phyloP scores from a whole-genome alignment of 1,140 invertebrate genomes.

The Papilio aristodemus region DNA sequence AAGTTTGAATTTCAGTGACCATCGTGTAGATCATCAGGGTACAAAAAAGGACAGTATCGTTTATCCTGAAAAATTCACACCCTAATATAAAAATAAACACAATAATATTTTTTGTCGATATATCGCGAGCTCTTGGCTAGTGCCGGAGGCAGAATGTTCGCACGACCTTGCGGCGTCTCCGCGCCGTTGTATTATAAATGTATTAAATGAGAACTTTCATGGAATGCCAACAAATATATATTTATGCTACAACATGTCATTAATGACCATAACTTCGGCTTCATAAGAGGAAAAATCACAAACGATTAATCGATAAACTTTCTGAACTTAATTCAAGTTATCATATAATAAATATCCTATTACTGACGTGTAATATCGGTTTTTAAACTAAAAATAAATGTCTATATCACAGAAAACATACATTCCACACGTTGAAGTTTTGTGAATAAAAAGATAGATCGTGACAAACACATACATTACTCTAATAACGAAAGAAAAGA shows the following conservation, averaged over 20 bases:
- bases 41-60: no score
- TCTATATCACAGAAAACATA: no score
- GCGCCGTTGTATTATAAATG: neutral
- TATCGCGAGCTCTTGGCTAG: neutral
- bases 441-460: constrained; percentile 16
- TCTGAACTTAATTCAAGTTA: neutral
- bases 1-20: no score
- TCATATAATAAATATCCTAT: no score
- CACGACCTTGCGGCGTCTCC: neutral
- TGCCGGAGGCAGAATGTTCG: neutral
- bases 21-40: no score
- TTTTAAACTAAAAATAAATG: no score
- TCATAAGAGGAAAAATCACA: neutral
- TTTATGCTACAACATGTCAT: neutral
- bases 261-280: neutral
- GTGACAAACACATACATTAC: constrained; percentile 5
- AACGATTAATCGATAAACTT: neutral
- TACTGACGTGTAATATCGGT: no score
- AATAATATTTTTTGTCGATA: neutral
- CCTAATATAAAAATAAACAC: no score
- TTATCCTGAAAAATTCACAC: no score
- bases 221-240: neutral
- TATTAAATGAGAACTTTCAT: neutral
- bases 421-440: no score
- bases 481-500: constrained; percentile 15